Evolutionary conservation across 2,797 vertebrate genomes (phyloP).

Genomic region (Pipistrellus nathusii): DNA sequence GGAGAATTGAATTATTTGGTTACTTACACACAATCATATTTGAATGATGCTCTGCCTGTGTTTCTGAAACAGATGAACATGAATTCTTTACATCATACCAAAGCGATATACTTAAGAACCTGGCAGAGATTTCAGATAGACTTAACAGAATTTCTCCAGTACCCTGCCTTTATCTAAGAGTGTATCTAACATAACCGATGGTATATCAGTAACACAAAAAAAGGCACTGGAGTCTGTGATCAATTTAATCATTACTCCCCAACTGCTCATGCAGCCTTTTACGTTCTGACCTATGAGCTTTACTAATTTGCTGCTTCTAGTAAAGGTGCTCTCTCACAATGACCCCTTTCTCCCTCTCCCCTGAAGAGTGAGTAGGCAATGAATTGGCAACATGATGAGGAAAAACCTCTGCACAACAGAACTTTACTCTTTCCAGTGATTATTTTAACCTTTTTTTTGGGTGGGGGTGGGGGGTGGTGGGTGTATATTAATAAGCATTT

Average conservation of each 20-base stretch:
- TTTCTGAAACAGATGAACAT: not conserved
- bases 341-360: not conserved
- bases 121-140: not conserved
- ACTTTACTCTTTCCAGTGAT: conserved; percentile 32
- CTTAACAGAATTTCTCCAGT: not conserved
- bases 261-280: not conserved
- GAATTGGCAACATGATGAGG: not conserved
- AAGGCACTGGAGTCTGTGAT: not conserved
- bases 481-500: not conserved
- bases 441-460: not conserved
- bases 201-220: not conserved
- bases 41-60: not conserved
- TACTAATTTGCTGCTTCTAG: not conserved
- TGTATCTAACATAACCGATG: not conserved
- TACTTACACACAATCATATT: conserved; percentile 44
- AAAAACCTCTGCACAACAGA: conserved; percentile 18
- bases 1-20: conserved; percentile 58
- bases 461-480: not conserved
- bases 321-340: not conserved
- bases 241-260: not conserved
- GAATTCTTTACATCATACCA: not conserved
- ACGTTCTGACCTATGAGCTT: not conserved
- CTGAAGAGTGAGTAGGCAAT: not conserved
- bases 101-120: not conserved
- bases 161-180: not conserved